phyloP scores from a whole-genome alignment of 2,888 invertebrate species.

The Odontothrips loti region DNA sequence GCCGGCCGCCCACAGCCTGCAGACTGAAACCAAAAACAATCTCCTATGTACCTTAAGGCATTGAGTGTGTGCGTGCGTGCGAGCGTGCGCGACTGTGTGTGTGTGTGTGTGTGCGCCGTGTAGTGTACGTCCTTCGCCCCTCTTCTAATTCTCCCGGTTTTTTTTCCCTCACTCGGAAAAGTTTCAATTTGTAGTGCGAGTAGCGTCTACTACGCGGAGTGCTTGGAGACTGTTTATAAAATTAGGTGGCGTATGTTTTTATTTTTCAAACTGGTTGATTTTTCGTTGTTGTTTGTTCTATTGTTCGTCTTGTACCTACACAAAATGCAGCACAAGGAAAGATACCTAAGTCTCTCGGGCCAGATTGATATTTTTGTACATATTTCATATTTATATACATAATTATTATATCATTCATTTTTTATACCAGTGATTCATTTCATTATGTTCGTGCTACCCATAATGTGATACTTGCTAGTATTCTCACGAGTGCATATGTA shows the following conservation, averaged over 20 bases:
- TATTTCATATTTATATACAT: conserved; percentile 26
- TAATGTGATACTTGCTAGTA: conserved; percentile 25
- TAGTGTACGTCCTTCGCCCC: background rate
- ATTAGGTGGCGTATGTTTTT: conserved; percentile 17
- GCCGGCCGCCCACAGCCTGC: background rate
- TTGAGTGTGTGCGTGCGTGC: background rate
- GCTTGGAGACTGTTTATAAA: conserved; percentile 16
- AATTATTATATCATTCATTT: conserved; percentile 11
- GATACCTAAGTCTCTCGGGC: conserved; percentile 9
- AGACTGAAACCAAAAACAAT: background rate
- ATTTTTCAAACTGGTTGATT: background rate
- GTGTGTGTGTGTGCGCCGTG: background rate
- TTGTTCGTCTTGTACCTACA: conserved; percentile 15
- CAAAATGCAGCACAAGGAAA: conserved; percentile 24
- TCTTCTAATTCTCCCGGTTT: background rate
- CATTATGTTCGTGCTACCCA: conserved; percentile 22
- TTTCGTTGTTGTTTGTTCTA: background rate
- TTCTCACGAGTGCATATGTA: conserved; percentile 12
- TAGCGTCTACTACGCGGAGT: background rate
- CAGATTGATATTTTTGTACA: conserved; percentile 27
- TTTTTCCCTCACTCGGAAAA: background rate
- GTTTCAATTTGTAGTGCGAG: background rate
- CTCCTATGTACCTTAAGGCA: conserved; percentile 8
- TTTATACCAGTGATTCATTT: conserved; percentile 23
- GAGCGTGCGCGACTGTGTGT: no score